Conservation (phyloP, 1,140 invertebrate species). For the Tetragnatha versicolor region DNA sequence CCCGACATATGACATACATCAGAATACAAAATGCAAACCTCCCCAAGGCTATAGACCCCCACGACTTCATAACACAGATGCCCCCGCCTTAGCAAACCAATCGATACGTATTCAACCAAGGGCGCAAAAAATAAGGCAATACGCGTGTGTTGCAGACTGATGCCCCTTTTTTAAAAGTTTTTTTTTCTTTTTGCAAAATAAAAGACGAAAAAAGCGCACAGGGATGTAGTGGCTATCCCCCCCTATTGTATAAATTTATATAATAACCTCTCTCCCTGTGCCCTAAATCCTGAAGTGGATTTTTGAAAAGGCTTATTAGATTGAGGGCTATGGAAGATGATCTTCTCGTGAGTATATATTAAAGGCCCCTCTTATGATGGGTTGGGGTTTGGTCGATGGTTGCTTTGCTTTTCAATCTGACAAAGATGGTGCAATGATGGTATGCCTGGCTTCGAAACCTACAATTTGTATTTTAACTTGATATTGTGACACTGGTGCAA, state of each 20-base stretch:
- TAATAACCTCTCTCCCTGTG: neutral
- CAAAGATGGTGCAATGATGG: too few species aligned
- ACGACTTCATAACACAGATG: neutral
- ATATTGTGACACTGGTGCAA: too few species aligned
- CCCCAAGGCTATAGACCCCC: neutral
- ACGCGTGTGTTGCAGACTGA: neutral
- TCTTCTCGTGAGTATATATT: neutral
- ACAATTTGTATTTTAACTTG: too few species aligned
- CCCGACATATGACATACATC: too few species aligned
- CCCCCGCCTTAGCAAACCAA: neutral
- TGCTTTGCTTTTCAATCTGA: too few species aligned
- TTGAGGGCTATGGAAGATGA: neutral
- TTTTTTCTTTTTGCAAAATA: slow-evolving; percentile 24
- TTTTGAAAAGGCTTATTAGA: slow-evolving; percentile 19
- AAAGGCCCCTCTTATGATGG: too few species aligned
- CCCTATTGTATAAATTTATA: slow-evolving; percentile 1
- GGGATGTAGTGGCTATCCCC: neutral
- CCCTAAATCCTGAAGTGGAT: slow-evolving; percentile 8
- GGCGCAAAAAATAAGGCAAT: neutral
- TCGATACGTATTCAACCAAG: slow-evolving; percentile 3
- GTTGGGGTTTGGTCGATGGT: too few species aligned
- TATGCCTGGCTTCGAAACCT: too few species aligned
- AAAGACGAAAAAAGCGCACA: neutral
- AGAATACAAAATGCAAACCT: too few species aligned
- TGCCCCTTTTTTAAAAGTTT: slow-evolving; percentile 1